phyloP scores from a whole-genome alignment of 1,140 invertebrate species.

The Phocides pigmalion region DNA sequence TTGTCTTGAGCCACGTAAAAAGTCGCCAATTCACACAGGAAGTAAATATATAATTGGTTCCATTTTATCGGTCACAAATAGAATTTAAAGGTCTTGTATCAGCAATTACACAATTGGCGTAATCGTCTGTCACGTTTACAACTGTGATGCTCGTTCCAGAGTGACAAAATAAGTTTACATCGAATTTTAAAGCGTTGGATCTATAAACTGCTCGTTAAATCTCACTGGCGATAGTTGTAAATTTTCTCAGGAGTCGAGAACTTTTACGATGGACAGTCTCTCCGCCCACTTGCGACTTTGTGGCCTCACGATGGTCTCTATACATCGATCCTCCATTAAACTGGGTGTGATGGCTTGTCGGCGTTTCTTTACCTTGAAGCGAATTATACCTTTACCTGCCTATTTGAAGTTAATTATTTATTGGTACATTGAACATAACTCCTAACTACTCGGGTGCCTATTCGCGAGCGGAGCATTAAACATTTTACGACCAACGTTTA shows the following conservation, averaged over 20 bases:
- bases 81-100: conserved; percentile 28
- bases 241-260: conserved; percentile 67
- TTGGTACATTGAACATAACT: conserved; percentile 23
- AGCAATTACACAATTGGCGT: conserved; percentile 40
- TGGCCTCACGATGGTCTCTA: conserved; percentile 57
- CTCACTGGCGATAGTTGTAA: conserved; percentile 76
- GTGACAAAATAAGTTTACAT: conserved; percentile 71
- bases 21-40: conserved; percentile 7
- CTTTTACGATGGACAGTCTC: conserved; percentile 73
- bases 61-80: conserved; percentile 23
- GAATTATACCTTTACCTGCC: conserved; percentile 26
- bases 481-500: conserved; percentile 16
- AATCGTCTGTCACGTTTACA: conserved; percentile 45
- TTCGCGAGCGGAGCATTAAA: conserved; percentile 21
- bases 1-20: background rate
- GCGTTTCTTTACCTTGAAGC: conserved; percentile 47
- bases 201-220: conserved; percentile 82
- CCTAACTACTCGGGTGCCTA: conserved; percentile 16
- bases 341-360: conserved; percentile 53
- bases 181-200: conserved; percentile 73
- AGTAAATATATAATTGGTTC: conserved; percentile 1
- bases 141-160: conserved; percentile 51
- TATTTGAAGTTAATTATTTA: conserved; percentile 29
- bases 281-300: conserved; percentile 73
- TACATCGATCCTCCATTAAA: conserved; percentile 72